Conservation (phyloP, 2,888 invertebrate genomes). For the Brachylomia viminalis region DNA sequence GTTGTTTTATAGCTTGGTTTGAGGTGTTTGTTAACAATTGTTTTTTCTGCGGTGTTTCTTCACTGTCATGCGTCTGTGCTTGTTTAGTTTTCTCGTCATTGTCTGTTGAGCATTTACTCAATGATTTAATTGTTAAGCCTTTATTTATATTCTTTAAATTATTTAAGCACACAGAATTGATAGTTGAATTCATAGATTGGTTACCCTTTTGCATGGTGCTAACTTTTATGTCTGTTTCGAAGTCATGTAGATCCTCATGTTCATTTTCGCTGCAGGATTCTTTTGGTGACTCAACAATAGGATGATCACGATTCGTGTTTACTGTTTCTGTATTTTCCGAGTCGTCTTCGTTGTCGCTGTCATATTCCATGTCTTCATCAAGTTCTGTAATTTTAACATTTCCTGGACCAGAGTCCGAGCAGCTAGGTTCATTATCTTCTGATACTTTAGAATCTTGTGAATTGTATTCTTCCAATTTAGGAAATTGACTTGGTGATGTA, state of each 20-base stretch:
- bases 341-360: slow-evolving; percentile 69
- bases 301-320: slow-evolving; percentile 62
- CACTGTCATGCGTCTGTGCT: slow-evolving; percentile 55
- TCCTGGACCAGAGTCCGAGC: slow-evolving; percentile 72
- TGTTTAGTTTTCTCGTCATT: slow-evolving; percentile 49
- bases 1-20: slow-evolving; percentile 66
- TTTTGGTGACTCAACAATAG: slow-evolving; percentile 78
- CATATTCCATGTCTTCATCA: slow-evolving; percentile 62
- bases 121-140: slow-evolving; percentile 75
- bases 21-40: slow-evolving; percentile 73
- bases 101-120: slow-evolving; percentile 59
- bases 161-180: slow-evolving; percentile 70
- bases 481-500: slow-evolving; percentile 71
- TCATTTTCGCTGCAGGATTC: slow-evolving; percentile 73
- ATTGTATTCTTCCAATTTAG: slow-evolving; percentile 65
- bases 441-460: slow-evolving; percentile 66
- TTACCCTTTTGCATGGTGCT: slow-evolving; percentile 69
- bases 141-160: slow-evolving; percentile 79
- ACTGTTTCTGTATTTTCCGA: slow-evolving; percentile 61
- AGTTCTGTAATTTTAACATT: slow-evolving; percentile 82
- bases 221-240: slow-evolving; percentile 74
- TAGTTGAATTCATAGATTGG: slow-evolving; percentile 56
- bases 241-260: slow-evolving; percentile 71
- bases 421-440: slow-evolving; percentile 68
- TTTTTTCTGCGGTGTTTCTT: slow-evolving; percentile 65